These are phyloP conservation scores for Panopea generosa DNA, from an alignment of 2,888 invertebrate genomes.

Conservation along the genomic window DNA sequence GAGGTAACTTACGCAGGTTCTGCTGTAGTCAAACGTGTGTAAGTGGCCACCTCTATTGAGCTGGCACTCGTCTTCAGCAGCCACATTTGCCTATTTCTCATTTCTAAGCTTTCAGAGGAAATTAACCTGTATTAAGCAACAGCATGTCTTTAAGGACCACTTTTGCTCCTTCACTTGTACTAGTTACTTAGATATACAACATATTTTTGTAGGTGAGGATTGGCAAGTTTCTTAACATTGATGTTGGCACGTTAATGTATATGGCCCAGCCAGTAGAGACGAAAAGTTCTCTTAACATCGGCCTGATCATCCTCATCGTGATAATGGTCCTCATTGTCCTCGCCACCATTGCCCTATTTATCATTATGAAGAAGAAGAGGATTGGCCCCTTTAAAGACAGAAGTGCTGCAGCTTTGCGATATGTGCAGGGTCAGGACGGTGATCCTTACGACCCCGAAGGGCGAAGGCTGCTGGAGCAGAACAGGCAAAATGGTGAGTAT, in stretches of 20 bases:
- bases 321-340: conserved; percentile 68
- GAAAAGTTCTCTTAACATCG: conserved; percentile 40
- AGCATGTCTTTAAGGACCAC: too few relatives aligned
- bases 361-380: conserved; percentile 71
- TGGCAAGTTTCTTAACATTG: conserved; percentile 68
- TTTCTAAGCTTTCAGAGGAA: too few relatives aligned
- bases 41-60: too few relatives aligned
- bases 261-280: conserved; percentile 17
- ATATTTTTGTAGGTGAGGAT: conserved; percentile 76
- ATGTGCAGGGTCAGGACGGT: conserved; percentile 28
- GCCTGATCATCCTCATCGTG: conserved; percentile 64
- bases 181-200: too few relatives aligned
- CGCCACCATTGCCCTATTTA: conserved; percentile 62
- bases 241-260: conserved; percentile 75
- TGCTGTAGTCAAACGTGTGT: too few relatives aligned
- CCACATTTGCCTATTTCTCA: too few relatives aligned
- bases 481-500: conserved; percentile 57
- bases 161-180: too few relatives aligned
- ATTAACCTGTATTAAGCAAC: too few relatives aligned
- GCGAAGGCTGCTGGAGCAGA: conserved; percentile 49
- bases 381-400: conserved; percentile 68
- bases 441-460: conserved; percentile 38
- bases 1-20: too few relatives aligned
- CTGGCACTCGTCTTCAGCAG: too few relatives aligned
- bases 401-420: conserved; percentile 8